Percentiles rank a stretch among this genome's conserved stretches.
These are phyloP conservation scores for Mormyrops attenuatus DNA, from an alignment of 2,797 vertebrate species.

Conservation along the genomic window DNA sequence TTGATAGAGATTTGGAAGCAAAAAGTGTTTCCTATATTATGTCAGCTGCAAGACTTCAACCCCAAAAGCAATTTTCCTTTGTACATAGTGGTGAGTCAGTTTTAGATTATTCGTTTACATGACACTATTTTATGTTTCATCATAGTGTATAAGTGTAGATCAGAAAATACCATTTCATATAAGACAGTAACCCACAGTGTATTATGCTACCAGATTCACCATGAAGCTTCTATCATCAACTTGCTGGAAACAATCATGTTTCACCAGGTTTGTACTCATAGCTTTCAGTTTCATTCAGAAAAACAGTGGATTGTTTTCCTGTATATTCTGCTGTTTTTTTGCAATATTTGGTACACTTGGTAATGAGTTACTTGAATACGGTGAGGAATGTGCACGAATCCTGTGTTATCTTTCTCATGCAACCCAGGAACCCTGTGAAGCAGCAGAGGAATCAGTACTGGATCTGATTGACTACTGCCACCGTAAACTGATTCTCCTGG, in stretches of 20 bases:
- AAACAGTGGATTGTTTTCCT: not conserved
- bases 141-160: not conserved
- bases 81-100: slow-evolving; percentile 84
- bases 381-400: not conserved
- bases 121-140: not conserved
- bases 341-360: not conserved
- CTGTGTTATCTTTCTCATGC: not conserved
- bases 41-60: slow-evolving; percentile 81
- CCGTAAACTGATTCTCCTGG: slow-evolving; percentile 80
- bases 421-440: slow-evolving; percentile 81
- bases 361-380: not conserved
- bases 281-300: not conserved
- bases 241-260: slow-evolving; percentile 89
- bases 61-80: slow-evolving; percentile 82
- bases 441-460: slow-evolving; percentile 75
- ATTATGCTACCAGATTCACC: slow-evolving; percentile 68
- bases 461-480: slow-evolving; percentile 94
- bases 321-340: not conserved
- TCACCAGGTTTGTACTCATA: slow-evolving; percentile 69
- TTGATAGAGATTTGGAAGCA: slow-evolving; percentile 88
- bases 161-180: not conserved
- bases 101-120: not conserved
- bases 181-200: not conserved
- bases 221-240: slow-evolving; percentile 90
- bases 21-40: slow-evolving; percentile 82